Percentiles rank a stretch among this genome's conserved stretches.
Evolutionary conservation across 2,888 invertebrate species (phyloP).

Genomic region (Drosophila ezoana): DNA sequence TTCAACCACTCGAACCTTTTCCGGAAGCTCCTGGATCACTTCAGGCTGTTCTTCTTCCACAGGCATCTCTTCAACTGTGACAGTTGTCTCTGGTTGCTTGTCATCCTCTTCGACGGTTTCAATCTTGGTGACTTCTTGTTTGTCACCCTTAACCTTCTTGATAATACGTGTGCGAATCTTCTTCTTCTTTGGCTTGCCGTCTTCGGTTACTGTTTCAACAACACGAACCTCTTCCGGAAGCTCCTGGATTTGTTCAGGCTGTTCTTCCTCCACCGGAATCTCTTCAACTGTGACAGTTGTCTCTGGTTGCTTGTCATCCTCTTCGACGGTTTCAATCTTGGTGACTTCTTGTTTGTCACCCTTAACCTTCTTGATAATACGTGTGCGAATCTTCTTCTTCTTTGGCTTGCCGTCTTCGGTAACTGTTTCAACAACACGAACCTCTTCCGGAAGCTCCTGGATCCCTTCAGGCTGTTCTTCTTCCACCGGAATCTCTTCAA

Average conservation of each 20-base stretch:
- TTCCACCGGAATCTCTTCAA: background rate
- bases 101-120: slow-evolving; percentile 31
- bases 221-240: slow-evolving; percentile 6
- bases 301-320: slow-evolving; percentile 7
- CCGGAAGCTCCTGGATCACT: background rate
- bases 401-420: slow-evolving; percentile 1
- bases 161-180: slow-evolving; percentile 6
- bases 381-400: slow-evolving; percentile 11
- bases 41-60: background rate
- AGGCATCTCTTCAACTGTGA: slow-evolving; percentile 1
- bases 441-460: background rate
- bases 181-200: slow-evolving; percentile 2
- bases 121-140: slow-evolving; percentile 30
- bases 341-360: slow-evolving; percentile 13
- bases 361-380: slow-evolving; percentile 26
- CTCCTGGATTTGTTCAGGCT: background rate
- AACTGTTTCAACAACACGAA: slow-evolving; percentile 2
- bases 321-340: slow-evolving; percentile 25
- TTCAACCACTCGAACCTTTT: slow-evolving; percentile 1
- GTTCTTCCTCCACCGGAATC: background rate
- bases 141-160: slow-evolving; percentile 24
- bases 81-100: slow-evolving; percentile 6
- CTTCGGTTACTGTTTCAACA: background rate
- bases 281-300: slow-evolving; percentile 3
- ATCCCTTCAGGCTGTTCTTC: slow-evolving; percentile 1